A percentile compares a stretch with the other conserved stretches of the same genome.
Evolutionary conservation across 64 coral and sea anemone species (phyloP).

Genomic region (Pocillopora damicornis): DNA sequence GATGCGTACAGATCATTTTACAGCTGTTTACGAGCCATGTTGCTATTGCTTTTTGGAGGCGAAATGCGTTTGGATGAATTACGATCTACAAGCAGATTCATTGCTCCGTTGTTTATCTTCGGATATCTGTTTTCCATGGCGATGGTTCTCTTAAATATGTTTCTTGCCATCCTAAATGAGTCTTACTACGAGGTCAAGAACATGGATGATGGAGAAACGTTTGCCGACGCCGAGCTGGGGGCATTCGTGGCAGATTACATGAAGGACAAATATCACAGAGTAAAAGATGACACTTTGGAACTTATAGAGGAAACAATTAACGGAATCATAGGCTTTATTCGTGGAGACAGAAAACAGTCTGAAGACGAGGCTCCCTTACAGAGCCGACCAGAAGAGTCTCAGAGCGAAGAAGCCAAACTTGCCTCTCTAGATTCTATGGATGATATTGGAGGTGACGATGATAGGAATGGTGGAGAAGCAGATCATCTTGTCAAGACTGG

Average conservation of each 20-base stretch:
- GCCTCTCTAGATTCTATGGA: constrained; percentile 20
- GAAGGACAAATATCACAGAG: neutral
- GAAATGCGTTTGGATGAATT: constrained; percentile 51
- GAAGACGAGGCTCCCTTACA: neutral
- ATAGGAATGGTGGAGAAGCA: neutral
- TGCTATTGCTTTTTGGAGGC: constrained; percentile 61
- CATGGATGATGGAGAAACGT: constrained; percentile 26
- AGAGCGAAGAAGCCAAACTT: neutral
- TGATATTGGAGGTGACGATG: constrained; percentile 9
- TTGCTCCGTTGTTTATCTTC: constrained; percentile 46
- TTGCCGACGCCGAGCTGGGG: constrained; percentile 58
- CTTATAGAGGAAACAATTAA: neutral
- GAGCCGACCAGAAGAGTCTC: neutral
- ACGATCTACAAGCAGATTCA: constrained; percentile 4
- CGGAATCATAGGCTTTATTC: neutral
- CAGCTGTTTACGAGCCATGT: constrained; percentile 37
- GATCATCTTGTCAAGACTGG: neutral
- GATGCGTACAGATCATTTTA: constrained; percentile 55
- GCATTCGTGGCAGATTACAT: constrained; percentile 34
- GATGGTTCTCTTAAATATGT: constrained; percentile 72
- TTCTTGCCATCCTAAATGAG: constrained; percentile 65
- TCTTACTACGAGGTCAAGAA: constrained; percentile 58
- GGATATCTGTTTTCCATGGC: constrained; percentile 57
- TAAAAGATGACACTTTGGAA: constrained; percentile 27
- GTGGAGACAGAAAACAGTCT: neutral